phyloP scores from a whole-genome alignment of 2,797 vertebrate genomes.

The Hephaestus fuliginosus region DNA sequence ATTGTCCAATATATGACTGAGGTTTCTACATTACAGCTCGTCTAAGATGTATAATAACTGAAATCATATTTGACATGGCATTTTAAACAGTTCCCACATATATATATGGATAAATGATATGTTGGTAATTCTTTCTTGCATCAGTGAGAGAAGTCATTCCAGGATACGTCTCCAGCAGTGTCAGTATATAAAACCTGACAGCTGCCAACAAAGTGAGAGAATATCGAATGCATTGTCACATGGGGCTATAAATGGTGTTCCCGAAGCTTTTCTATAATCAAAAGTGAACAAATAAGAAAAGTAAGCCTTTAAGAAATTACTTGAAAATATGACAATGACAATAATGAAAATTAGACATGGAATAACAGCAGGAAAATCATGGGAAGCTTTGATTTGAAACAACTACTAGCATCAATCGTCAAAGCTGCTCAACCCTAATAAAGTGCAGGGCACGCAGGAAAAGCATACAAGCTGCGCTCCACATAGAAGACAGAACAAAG shows the following conservation, averaged over 20 bases:
- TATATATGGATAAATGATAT: not conserved
- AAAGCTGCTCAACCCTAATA: slow-evolving; percentile 22
- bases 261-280: not conserved
- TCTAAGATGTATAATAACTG: not conserved
- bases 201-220: not conserved
- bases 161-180: not conserved
- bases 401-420: not conserved
- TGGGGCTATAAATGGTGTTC: not conserved
- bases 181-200: not conserved
- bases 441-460: not conserved
- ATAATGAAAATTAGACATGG: not conserved
- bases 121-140: not conserved
- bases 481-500: slow-evolving; percentile 42
- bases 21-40: not conserved
- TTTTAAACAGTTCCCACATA: not conserved
- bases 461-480: slow-evolving; percentile 11
- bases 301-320: not conserved
- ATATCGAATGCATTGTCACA: not conserved
- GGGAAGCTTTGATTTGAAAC: not conserved
- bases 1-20: not conserved
- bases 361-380: not conserved
- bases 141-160: not conserved
- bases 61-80: not conserved
- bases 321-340: not conserved
- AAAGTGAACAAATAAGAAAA: not conserved